A percentile compares a stretch with the other conserved stretches of the same genome.
Evolutionary conservation across 2,797 vertebrate genomes (phyloP).

Genomic region (Percopsis omiscomaycus): DNA sequence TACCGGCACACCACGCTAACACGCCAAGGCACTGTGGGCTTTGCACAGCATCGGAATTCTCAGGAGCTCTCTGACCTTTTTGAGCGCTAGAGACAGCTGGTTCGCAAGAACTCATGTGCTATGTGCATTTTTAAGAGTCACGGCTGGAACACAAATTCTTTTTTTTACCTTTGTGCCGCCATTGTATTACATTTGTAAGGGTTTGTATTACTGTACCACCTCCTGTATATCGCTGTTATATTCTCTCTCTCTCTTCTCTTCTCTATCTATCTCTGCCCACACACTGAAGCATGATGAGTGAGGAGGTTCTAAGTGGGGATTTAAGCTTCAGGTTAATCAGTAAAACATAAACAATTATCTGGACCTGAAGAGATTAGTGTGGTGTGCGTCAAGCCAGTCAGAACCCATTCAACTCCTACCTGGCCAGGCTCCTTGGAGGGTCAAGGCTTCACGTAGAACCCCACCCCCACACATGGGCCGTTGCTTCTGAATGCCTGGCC

Average conservation of each 20-base stretch:
- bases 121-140: constrained; percentile 57
- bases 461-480: constrained; percentile 63
- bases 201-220: neutral
- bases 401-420: constrained; percentile 63
- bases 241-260: constrained; percentile 19
- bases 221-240: constrained; percentile 28
- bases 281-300: constrained; percentile 48
- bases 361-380: constrained; percentile 76
- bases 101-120: constrained; percentile 41
- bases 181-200: constrained; percentile 43
- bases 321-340: constrained; percentile 74
- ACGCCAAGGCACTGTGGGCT: constrained; percentile 45
- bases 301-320: constrained; percentile 64
- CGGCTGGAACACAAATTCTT: constrained; percentile 48
- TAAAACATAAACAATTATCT: constrained; percentile 73
- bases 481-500: constrained; percentile 69
- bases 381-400: constrained; percentile 67
- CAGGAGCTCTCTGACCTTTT: constrained; percentile 71
- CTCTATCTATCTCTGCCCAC: constrained; percentile 48
- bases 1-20: constrained; percentile 44
- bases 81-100: constrained; percentile 65
- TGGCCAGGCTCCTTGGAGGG: constrained; percentile 63
- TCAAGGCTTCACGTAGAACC: constrained; percentile 65
- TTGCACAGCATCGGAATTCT: constrained; percentile 49
- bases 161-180: constrained; percentile 58